Evolutionary conservation across 2,113 vertebrate genomes (phyloP).

Genomic region (Alaudala cheleensis): DNA sequence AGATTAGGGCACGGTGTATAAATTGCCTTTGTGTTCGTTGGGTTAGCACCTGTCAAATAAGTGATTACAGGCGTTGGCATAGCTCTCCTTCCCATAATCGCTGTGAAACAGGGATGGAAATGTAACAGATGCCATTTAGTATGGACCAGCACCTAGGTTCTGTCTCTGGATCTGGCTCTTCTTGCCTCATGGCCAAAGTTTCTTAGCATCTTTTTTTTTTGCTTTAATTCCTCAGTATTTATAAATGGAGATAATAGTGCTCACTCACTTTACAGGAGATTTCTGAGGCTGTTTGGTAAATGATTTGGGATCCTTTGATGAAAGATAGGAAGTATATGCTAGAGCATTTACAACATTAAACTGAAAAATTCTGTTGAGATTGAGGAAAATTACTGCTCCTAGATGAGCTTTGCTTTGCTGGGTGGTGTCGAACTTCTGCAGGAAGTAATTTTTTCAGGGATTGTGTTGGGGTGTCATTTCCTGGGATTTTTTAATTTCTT

Average conservation of each 20-base stretch:
- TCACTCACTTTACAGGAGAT: neutral
- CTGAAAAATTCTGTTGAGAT: neutral
- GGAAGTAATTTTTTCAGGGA: neutral
- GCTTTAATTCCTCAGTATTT: neutral
- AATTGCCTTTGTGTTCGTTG: constrained; percentile 19
- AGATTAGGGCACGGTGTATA: constrained; percentile 36
- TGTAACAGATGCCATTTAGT: constrained; percentile 61
- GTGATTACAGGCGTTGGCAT: constrained; percentile 52
- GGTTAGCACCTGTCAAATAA: constrained; percentile 69
- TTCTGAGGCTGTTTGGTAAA: neutral
- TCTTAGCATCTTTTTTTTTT: neutral
- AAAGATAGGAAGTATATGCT: neutral
- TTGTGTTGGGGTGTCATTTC: neutral
- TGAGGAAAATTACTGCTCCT: neutral
- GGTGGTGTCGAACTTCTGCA: neutral
- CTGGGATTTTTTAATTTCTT: constrained; percentile 21
- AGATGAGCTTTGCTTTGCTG: neutral
- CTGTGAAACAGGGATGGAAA: constrained; percentile 57
- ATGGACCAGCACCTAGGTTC: constrained; percentile 53
- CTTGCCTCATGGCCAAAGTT: neutral
- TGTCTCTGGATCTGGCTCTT: constrained; percentile 15
- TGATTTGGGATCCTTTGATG: neutral
- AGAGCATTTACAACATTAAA: neutral
- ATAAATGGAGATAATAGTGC: neutral
- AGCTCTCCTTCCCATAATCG: neutral